phyloP scores from a whole-genome alignment of 2,888 invertebrate genomes.

The Horisme vitalbata region DNA sequence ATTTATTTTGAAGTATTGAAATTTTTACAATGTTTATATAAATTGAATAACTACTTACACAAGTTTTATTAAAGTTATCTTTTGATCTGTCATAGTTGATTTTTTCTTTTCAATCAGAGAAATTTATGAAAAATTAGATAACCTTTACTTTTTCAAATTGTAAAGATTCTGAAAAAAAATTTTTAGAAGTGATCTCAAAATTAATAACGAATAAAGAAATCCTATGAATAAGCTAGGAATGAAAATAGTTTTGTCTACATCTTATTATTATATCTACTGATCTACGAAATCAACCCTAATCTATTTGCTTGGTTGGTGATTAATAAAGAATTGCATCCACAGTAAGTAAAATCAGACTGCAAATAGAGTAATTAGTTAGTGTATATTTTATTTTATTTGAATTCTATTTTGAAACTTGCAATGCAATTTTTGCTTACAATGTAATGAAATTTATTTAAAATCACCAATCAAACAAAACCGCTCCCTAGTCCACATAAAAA shows the following conservation, averaged over 20 bases:
- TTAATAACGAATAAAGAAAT: conserved; percentile 10
- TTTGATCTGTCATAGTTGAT: too few species aligned
- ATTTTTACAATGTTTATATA: too few species aligned
- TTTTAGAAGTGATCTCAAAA: conserved; percentile 18
- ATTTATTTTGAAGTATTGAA: too few species aligned
- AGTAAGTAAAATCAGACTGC: too few species aligned
- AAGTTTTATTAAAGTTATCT: too few species aligned
- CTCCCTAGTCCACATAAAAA: conserved; percentile 4
- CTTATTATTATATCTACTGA: conserved; percentile 12
- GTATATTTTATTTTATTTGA: too few species aligned
- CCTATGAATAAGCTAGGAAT: conserved; percentile 18
- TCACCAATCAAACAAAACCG: conserved; percentile 15
- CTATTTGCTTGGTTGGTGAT: background rate
- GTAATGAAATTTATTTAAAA: background rate
- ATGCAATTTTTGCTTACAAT: too few species aligned
- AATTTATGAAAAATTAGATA: background rate
- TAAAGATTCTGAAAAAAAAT: background rate
- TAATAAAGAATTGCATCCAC: too few species aligned
- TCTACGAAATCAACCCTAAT: conserved; percentile 25
- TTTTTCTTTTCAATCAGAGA: too few species aligned
- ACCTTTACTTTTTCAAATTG: background rate
- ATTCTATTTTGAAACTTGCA: background rate
- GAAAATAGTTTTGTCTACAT: conserved; percentile 13
- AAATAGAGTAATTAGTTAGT: too few species aligned
- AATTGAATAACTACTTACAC: too few species aligned